These are phyloP conservation scores for Liodrosophila aerea DNA, from an alignment of 2,888 invertebrate genomes.

Conservation along the genomic window DNA sequence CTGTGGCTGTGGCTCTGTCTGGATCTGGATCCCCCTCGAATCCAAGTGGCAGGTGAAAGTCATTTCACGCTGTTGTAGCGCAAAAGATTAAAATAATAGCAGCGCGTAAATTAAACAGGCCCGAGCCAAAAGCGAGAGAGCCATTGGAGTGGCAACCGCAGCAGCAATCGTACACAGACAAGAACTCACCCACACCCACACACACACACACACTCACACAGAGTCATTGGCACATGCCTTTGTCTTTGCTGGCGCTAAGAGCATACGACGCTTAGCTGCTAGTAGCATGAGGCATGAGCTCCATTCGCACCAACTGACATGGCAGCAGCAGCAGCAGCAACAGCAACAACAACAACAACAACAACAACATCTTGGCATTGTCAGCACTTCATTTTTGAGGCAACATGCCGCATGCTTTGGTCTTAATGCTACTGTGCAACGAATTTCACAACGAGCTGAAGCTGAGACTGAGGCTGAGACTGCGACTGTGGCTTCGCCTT, in stretches of 20 bases:
- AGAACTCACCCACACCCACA: neutral
- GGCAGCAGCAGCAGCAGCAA: slow-evolving; percentile 21
- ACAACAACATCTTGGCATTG: slow-evolving; percentile 52
- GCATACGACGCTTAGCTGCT: slow-evolving; percentile 73
- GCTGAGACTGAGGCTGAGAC: neutral
- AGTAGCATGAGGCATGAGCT: slow-evolving; percentile 48
- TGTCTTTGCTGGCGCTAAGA: slow-evolving; percentile 42
- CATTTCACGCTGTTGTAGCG: slow-evolving; percentile 79
- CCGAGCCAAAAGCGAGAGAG: slow-evolving; percentile 18
- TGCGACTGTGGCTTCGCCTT: slow-evolving; percentile 41
- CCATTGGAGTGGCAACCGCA: slow-evolving; percentile 65
- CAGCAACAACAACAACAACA: slow-evolving; percentile 6
- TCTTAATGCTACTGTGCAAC: slow-evolving; percentile 60
- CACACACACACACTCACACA: too few species aligned
- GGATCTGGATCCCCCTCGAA: neutral
- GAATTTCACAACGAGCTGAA: neutral
- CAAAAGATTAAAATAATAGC: slow-evolving; percentile 79
- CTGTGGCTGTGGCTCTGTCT: neutral
- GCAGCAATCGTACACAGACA: slow-evolving; percentile 19
- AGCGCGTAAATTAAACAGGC: slow-evolving; percentile 78
- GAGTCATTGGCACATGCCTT: slow-evolving; percentile 41
- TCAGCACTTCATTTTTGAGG: slow-evolving; percentile 76
- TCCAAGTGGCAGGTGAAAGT: slow-evolving; percentile 74
- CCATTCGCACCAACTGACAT: slow-evolving; percentile 56
- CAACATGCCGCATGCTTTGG: slow-evolving; percentile 68